phyloP scores from a whole-genome alignment of 1,140 invertebrate genomes.

The Achroia grisella region DNA sequence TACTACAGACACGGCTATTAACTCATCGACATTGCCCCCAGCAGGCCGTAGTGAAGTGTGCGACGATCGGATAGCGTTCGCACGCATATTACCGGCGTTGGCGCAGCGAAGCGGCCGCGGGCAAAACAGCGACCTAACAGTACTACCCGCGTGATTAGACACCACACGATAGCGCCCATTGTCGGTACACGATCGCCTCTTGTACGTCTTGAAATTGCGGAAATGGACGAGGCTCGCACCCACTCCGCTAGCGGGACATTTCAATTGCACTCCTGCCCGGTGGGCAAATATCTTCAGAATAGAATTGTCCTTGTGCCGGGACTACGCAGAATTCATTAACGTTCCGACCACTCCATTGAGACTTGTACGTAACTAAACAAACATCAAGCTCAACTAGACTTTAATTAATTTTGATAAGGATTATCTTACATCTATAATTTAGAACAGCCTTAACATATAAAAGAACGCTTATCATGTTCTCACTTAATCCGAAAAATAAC shows the following conservation, averaged over 20 bases:
- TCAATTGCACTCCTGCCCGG: constrained; percentile 49
- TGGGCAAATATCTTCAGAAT: constrained; percentile 27
- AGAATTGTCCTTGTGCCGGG: constrained; percentile 15
- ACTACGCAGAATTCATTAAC: constrained; percentile 14
- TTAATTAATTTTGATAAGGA: background rate
- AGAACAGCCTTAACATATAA: too few species aligned
- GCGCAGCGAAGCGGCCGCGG: constrained; percentile 28
- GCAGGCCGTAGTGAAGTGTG: constrained; percentile 20
- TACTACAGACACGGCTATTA: constrained; percentile 27
- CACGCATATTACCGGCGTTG: constrained; percentile 61
- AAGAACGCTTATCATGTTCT: too few species aligned
- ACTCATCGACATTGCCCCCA: constrained; percentile 26
- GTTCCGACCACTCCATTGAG: background rate
- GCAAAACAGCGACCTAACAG: constrained; percentile 54
- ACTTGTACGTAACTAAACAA: background rate
- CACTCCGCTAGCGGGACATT: constrained; percentile 58
- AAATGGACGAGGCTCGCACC: constrained; percentile 63
- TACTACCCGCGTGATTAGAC: constrained; percentile 64
- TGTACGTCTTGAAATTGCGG: constrained; percentile 64
- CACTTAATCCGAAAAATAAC: too few species aligned
- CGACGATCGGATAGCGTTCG: constrained; percentile 61
- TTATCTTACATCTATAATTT: too few species aligned
- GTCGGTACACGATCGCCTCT: constrained; percentile 66
- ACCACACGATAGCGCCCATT: constrained; percentile 66
- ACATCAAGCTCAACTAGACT: background rate